A percentile compares a stretch with the other conserved stretches of the same genome.
Evolutionary conservation across 2,888 invertebrate species (phyloP).

Genomic region (Iselma pallidipennis): DNA sequence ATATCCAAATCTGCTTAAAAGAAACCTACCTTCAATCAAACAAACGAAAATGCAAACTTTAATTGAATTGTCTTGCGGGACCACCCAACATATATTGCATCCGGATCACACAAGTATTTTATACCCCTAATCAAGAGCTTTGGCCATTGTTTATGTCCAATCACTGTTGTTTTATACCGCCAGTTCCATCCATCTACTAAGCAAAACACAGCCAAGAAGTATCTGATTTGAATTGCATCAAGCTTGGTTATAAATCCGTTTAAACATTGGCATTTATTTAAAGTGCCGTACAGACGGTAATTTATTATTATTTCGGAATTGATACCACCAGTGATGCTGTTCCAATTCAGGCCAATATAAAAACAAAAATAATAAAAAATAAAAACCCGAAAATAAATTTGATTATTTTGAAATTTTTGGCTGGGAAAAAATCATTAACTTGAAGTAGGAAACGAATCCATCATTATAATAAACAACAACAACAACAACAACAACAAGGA

Average conservation of each 20-base stretch:
- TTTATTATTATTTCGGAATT: not conserved
- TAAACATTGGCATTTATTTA: conserved; percentile 51
- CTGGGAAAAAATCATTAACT: not conserved
- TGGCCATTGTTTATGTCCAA: conserved; percentile 53
- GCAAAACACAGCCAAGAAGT: conserved; percentile 34
- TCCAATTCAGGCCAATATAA: not conserved
- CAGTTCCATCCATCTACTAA: conserved; percentile 19
- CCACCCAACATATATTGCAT: conserved; percentile 48
- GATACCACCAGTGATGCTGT: not conserved
- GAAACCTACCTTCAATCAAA: conserved; percentile 14
- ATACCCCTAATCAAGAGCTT: conserved; percentile 50
- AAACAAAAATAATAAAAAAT: not conserved
- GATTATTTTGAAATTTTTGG: not conserved
- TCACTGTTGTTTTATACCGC: conserved; percentile 47
- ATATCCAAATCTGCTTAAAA: no score
- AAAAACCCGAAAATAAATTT: not conserved
- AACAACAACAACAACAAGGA: not conserved
- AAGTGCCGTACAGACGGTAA: not conserved
- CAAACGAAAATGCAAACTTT: conserved; percentile 27
- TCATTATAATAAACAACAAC: not conserved
- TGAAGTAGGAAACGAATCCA: not conserved
- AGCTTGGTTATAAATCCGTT: conserved; percentile 51
- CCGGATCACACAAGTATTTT: conserved; percentile 48
- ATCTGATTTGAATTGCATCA: conserved; percentile 54
- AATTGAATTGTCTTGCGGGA: conserved; percentile 53